Evolutionary conservation across 2,113 vertebrate genomes (phyloP).

Genomic region (Manacus vitellinus): DNA sequence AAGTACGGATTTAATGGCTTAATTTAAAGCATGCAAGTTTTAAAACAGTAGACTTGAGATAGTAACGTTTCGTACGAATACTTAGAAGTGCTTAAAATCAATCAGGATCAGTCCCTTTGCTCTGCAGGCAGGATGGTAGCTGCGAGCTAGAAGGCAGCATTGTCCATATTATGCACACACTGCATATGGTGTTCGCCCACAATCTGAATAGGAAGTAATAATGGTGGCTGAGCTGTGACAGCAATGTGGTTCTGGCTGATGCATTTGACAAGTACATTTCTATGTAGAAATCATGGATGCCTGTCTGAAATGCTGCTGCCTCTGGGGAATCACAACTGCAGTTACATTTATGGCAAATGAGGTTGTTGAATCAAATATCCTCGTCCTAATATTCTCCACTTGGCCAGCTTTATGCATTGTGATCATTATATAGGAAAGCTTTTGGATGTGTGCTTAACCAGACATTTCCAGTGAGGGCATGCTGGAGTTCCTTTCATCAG

Average conservation of each 20-base stretch:
- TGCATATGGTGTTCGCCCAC: background rate
- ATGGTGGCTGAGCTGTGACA: background rate
- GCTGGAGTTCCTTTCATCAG: background rate
- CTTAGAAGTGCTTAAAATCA: background rate
- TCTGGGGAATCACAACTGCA: background rate
- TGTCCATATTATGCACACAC: background rate
- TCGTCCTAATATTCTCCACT: background rate
- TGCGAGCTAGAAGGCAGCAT: background rate
- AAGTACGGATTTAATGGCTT: slow-evolving; percentile 48
- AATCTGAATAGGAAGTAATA: background rate
- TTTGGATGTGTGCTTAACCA: background rate
- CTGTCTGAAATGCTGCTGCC: background rate
- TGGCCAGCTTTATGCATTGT: background rate
- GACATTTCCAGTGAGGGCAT: background rate
- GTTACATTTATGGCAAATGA: background rate
- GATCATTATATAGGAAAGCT: background rate
- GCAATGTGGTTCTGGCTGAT: background rate
- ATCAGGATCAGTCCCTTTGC: background rate
- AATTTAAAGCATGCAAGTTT: slow-evolving; percentile 41
- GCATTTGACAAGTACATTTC: background rate
- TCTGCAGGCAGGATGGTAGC: background rate
- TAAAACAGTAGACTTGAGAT: background rate
- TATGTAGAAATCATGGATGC: background rate
- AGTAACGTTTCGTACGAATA: background rate
- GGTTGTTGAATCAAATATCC: background rate